Evolutionary conservation across 2,888 invertebrate genomes (phyloP).

Genomic region (Biston betularia): DNA sequence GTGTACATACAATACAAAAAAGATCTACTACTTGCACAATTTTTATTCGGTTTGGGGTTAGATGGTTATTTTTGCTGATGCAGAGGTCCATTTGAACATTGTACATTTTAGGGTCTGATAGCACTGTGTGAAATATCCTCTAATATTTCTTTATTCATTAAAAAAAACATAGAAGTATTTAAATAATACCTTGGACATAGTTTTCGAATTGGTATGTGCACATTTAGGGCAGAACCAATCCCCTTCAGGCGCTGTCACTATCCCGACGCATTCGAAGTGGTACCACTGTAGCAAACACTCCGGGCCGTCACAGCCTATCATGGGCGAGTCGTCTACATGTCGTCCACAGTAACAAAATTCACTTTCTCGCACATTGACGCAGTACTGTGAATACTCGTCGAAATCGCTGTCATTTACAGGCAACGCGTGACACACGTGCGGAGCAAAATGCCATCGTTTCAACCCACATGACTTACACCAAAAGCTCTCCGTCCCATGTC

Average conservation of each 20-base stretch:
- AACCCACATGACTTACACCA: constrained; percentile 61
- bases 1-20: too few relatives aligned
- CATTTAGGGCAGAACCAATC: constrained; percentile 71
- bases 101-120: too few relatives aligned
- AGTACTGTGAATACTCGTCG: constrained; percentile 43
- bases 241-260: constrained; percentile 62
- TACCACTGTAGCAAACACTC: constrained; percentile 66
- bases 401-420: constrained; percentile 56
- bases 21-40: too few relatives aligned
- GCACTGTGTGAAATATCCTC: neutral
- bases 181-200: constrained; percentile 29
- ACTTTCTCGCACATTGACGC: constrained; percentile 47
- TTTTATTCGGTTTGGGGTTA: too few relatives aligned
- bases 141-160: neutral
- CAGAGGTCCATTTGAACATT: too few relatives aligned
- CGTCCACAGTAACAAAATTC: constrained; percentile 67
- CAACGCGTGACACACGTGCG: constrained; percentile 66
- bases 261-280: constrained; percentile 69
- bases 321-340: constrained; percentile 55
- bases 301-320: constrained; percentile 72
- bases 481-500: constrained; percentile 70
- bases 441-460: constrained; percentile 66
- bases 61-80: too few relatives aligned
- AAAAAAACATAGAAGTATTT: neutral
- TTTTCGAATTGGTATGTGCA: constrained; percentile 32